These are phyloP conservation scores for Drosophila pachea DNA, from an alignment of 1,140 invertebrate species.

Conservation along the genomic window DNA sequence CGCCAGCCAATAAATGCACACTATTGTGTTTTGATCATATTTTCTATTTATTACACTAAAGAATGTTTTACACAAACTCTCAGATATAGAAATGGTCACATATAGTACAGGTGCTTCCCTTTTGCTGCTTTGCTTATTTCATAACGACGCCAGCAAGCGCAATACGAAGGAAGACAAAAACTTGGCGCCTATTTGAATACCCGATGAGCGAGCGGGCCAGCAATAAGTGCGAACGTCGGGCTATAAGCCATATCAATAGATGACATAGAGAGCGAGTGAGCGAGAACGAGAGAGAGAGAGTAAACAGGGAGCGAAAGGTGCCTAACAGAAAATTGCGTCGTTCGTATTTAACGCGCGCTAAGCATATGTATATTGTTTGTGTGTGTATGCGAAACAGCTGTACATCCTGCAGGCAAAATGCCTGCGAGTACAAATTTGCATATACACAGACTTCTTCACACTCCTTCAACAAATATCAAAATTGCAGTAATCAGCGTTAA, in stretches of 20 bases:
- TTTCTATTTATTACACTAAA: too few relatives aligned
- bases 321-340: slow-evolving; percentile 61
- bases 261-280: slow-evolving; percentile 35
- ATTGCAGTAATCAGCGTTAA: not conserved
- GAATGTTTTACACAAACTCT: too few relatives aligned
- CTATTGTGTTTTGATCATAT: too few relatives aligned
- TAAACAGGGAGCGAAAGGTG: slow-evolving; percentile 24
- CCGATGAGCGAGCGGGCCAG: slow-evolving; percentile 35
- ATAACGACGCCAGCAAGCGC: slow-evolving; percentile 19
- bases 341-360: slow-evolving; percentile 44
- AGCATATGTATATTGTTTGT: slow-evolving; percentile 1
- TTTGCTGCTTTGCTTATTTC: slow-evolving; percentile 24
- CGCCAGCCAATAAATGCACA: too few relatives aligned
- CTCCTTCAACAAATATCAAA: not conserved
- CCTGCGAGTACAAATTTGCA: not conserved
- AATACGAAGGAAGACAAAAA: slow-evolving; percentile 22
- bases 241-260: slow-evolving; percentile 29
- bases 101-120: slow-evolving; percentile 1
- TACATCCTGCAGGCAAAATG: slow-evolving; percentile 21
- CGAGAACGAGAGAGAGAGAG: not conserved
- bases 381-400: slow-evolving; percentile 34
- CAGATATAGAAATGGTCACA: not conserved
- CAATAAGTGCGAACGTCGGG: slow-evolving; percentile 17
- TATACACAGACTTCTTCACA: not conserved
- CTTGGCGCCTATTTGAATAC: slow-evolving; percentile 38